phyloP scores from a whole-genome alignment of 2,113 vertebrate species.

The Bombycilla garrulus region DNA sequence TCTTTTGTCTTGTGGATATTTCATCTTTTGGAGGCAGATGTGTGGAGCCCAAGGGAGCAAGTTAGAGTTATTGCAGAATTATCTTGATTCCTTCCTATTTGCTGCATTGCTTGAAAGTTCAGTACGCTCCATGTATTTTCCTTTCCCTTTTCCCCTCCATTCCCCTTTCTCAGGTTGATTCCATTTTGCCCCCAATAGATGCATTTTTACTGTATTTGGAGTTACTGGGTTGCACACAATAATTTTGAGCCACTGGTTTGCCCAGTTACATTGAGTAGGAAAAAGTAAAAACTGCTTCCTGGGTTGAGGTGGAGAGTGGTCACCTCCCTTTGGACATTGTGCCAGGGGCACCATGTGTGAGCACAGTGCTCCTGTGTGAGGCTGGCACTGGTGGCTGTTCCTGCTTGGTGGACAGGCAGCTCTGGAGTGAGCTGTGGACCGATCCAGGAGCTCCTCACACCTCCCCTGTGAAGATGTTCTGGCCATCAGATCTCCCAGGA shows the following conservation, averaged over 20 bases:
- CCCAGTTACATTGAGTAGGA: neutral
- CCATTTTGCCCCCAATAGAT: neutral
- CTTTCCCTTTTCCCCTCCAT: neutral
- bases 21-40: neutral
- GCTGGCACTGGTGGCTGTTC: neutral
- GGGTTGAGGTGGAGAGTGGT: neutral
- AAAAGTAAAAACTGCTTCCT: neutral
- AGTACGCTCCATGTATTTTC: neutral
- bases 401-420: neutral
- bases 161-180: neutral
- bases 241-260: neutral
- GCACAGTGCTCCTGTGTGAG: fast-evolving
- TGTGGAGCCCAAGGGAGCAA: neutral
- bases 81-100: neutral
- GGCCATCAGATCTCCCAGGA: neutral
- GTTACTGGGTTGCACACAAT: neutral
- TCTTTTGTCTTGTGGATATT: neutral
- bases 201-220: neutral
- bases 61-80: neutral
- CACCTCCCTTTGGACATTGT: fast-evolving
- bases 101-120: neutral
- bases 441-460: neutral
- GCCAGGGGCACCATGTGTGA: neutral
- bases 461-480: neutral
- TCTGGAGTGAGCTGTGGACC: neutral